Percentiles rank a stretch among this genome's conserved stretches.
phyloP scores from a whole-genome alignment of 2,888 invertebrate genomes.

The Diogma glabrata region DNA sequence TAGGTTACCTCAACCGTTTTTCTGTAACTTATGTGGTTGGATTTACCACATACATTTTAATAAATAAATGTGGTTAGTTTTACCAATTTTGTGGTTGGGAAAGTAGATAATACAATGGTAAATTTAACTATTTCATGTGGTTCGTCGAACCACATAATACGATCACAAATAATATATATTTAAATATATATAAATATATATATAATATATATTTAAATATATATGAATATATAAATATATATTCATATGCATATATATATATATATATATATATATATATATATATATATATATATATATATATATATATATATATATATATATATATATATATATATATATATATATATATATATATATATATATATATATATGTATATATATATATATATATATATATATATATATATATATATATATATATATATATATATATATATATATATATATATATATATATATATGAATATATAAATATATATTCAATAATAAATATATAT shows the following conservation, averaged over 20 bases:
- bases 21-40: too few relatives aligned
- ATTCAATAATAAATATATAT: not conserved
- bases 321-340: not conserved
- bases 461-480: not conserved
- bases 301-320: not conserved
- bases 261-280: not conserved
- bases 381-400: not conserved
- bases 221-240: not conserved
- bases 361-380: not conserved
- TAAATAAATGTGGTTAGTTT: too few relatives aligned
- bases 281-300: not conserved
- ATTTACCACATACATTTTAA: too few relatives aligned
- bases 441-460: not conserved
- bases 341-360: not conserved
- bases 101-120: too few relatives aligned
- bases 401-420: not conserved
- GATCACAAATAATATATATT: too few relatives aligned
- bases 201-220: not conserved
- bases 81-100: too few relatives aligned
- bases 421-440: not conserved
- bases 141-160: too few relatives aligned
- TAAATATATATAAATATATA: too few relatives aligned
- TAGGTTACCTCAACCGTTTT: too few relatives aligned
- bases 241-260: not conserved
- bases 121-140: too few relatives aligned